Base-by-base conservation (phyloP, 1,140 invertebrate genomes). In the Zaprionus taronus region DNA sequence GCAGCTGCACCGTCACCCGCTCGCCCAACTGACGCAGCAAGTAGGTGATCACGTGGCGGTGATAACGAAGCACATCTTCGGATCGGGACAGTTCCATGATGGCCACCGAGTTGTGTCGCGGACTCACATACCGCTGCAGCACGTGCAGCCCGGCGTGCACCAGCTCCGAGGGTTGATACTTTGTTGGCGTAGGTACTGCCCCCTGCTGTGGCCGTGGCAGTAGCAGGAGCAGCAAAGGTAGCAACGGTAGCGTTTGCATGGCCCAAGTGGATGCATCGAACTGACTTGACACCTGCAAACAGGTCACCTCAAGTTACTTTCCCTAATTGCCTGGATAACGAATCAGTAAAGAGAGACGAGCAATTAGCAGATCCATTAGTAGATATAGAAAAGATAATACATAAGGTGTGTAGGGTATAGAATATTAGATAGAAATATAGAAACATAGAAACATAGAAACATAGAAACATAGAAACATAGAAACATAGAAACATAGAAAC, bases 81-180 rank as follows among this genome's bases (percentile, higher is more conserved):
- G 56, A 28, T 3, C n/a, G 17, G 5, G 31, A 62, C 5, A 85
- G 36, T 31, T 80, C 81, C 26, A 91, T 53, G 1, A 90, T 56
- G 3, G 71, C 64, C 64, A 90, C 12, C 1, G 70, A 73, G 66
- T 49, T 85, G 34, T 71, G 74, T 5, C 58, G 57, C 0, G 70
- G 66, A 34, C 65, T 78, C 2, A 90, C 68, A 28, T 75, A 66
- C 12, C 56, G 47, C 12, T 72, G 51, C n/a, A 85, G 36, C 12
- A 85, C 70, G 5, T 81, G 38, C 15, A 84, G 6, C 0, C 74
- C 78, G 0, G 78, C 81, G 0, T 20, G 44, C n/a, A 74, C 58
- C 53, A 85, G n/a, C 31, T 36, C 34, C 12, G 70, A 15, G 2
- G 73, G 70, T 3, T 17, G 47, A 49, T 67, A 63, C 5, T 4